phyloP scores from a whole-genome alignment of 2,888 invertebrate species.

The Brachyopa scutellaris region DNA sequence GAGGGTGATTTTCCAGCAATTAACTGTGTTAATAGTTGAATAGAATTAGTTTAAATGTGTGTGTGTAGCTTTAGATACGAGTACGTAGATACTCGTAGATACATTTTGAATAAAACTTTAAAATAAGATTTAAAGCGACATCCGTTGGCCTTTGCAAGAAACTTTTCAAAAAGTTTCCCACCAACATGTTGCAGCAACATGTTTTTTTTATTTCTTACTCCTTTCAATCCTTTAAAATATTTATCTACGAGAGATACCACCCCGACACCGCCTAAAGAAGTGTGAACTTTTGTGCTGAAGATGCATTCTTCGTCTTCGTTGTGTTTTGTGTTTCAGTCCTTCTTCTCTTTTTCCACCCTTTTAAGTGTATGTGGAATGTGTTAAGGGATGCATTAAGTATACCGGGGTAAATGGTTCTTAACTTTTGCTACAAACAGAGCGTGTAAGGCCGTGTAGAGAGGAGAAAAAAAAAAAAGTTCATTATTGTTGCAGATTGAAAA shows the following conservation, averaged over 20 bases:
- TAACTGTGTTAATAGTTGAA: constrained; percentile 64
- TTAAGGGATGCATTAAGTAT: constrained; percentile 36
- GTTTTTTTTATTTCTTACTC: no score
- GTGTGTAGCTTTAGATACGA: neutral
- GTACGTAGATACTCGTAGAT: neutral
- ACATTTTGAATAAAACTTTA: no score
- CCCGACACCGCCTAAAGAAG: no score
- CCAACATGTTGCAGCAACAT: neutral
- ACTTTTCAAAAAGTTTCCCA: neutral
- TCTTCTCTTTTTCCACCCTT: neutral
- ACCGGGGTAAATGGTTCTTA: constrained; percentile 49
- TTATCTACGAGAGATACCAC: no score
- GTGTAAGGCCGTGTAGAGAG: neutral
- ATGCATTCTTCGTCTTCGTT: neutral
- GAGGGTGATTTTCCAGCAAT: constrained; percentile 70
- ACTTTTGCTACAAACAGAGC: constrained; percentile 51
- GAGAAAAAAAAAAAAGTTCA: constrained; percentile 6
- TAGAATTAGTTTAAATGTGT: constrained; percentile 49
- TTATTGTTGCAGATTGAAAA: constrained; percentile 1
- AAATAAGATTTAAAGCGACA: no score
- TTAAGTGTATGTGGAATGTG: neutral
- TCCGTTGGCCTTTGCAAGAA: no score
- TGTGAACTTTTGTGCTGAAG: constrained; percentile 29
- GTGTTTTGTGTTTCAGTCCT: neutral
- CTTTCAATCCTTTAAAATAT: no score